Evolutionary conservation across 2,113 vertebrate species (phyloP).

Genomic region (Nansenia antarctica): DNA sequence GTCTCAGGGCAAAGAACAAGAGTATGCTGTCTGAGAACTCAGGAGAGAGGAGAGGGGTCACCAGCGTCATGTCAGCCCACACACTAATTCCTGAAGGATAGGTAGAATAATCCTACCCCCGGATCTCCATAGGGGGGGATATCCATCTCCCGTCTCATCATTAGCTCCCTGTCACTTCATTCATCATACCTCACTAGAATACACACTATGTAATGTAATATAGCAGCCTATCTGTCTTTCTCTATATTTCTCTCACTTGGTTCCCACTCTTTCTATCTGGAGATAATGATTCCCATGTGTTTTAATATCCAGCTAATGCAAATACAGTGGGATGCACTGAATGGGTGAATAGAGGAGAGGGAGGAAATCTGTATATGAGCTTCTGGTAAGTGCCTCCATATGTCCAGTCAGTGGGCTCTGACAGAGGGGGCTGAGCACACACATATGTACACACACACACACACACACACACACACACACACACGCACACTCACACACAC

Average conservation of each 20-base stretch:
- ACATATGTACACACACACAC: too few species aligned
- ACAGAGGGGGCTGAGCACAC: conserved; percentile 33
- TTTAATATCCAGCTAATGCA: conserved; percentile 58
- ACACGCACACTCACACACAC: too few species aligned
- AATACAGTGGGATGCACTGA: conserved; percentile 37
- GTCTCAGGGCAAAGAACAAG: background rate
- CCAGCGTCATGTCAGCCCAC: background rate
- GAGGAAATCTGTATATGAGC: conserved; percentile 74
- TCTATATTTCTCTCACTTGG: background rate
- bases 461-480: too few species aligned
- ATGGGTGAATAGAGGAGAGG: conserved; percentile 31
- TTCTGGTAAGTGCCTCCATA: conserved; percentile 77
- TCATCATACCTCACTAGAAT: background rate
- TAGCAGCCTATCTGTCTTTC: background rate
- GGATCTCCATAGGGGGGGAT: conserved; percentile 14
- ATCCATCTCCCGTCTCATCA: conserved; percentile 22
- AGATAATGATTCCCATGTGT: conserved; percentile 68
- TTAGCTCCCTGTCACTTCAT: conserved; percentile 25
- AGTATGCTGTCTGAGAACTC: background rate
- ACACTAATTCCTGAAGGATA: conserved; percentile 3
- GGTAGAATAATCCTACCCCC: conserved; percentile 31
- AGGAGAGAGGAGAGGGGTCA: background rate
- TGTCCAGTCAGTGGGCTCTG: conserved; percentile 45
- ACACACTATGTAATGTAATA: background rate
- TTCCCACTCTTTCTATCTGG: conserved; percentile 31